Conservation (phyloP, 2,797 vertebrate species). For the Hafferia zeledoni region DNA sequence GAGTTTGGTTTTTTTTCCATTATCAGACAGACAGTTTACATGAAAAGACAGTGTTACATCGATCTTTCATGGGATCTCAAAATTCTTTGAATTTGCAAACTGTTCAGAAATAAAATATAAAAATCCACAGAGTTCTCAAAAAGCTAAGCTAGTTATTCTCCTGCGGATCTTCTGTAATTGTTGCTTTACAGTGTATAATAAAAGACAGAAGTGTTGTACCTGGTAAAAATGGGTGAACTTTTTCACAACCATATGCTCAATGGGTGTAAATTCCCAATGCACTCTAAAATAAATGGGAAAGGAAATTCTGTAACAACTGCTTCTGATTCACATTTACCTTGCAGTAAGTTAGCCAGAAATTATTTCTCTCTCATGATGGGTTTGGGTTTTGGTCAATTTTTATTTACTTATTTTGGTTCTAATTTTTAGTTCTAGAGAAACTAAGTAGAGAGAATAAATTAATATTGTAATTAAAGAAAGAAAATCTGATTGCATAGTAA, state of each 20-base stretch:
- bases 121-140: not conserved
- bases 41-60: not conserved
- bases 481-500: not conserved
- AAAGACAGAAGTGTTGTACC: not conserved
- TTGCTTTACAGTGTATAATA: not conserved
- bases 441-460: not conserved
- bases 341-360: not conserved
- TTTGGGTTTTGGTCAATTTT: not conserved
- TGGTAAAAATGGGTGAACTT: not conserved
- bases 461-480: not conserved
- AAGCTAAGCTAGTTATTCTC: not conserved
- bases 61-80: not conserved
- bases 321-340: not conserved
- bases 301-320: not conserved
- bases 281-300: not conserved
- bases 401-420: not conserved
- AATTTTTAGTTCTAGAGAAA: not conserved
- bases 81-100: not conserved
- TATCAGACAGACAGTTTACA: not conserved
- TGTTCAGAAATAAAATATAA: not conserved
- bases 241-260: not conserved
- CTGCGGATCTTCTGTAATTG: not conserved
- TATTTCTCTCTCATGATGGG: not conserved
- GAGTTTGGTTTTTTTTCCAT: not conserved
- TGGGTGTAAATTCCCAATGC: not conserved